These are phyloP conservation scores for Diarsia dahlii DNA, from an alignment of 2,888 invertebrate species.

Conservation along the genomic window DNA sequence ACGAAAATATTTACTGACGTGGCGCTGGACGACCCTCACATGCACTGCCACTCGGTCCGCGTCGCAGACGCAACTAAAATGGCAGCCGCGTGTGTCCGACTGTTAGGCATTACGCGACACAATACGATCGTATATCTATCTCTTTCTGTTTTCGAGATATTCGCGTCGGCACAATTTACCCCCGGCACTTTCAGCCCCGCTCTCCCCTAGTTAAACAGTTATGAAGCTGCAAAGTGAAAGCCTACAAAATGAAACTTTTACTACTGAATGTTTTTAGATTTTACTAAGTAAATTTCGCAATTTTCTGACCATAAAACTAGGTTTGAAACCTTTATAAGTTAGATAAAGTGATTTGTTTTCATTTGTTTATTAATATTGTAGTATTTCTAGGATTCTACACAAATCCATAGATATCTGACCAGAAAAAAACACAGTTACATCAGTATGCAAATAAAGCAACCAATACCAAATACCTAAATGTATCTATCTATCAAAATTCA, in stretches of 20 bases:
- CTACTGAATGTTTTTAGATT: neutral
- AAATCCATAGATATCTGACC: neutral
- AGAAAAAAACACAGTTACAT: neutral
- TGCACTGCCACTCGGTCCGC: no score
- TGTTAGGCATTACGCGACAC: no score
- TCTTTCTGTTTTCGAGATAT: no score
- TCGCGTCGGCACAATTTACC: no score
- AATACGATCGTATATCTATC: no score
- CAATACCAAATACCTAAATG: neutral
- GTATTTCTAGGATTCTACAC: no score
- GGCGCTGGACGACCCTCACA: no score
- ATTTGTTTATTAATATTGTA: no score
- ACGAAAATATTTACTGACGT: no score
- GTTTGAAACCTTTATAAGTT: neutral
- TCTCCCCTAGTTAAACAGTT: neutral
- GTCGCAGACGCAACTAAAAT: no score
- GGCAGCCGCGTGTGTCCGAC: no score
- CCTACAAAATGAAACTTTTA: conserved; percentile 8
- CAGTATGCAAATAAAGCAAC: conserved; percentile 14
- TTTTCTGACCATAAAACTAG: neutral
- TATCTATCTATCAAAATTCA: conserved; percentile 30
- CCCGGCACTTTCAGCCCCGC: no score
- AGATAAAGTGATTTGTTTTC: neutral
- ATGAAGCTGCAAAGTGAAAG: conserved; percentile 1
- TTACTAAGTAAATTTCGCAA: neutral